A percentile compares a stretch with the other conserved stretches of the same genome.
Conservation (phyloP, 2,888 invertebrate species). For the Pardosa pseudoannulata region DNA sequence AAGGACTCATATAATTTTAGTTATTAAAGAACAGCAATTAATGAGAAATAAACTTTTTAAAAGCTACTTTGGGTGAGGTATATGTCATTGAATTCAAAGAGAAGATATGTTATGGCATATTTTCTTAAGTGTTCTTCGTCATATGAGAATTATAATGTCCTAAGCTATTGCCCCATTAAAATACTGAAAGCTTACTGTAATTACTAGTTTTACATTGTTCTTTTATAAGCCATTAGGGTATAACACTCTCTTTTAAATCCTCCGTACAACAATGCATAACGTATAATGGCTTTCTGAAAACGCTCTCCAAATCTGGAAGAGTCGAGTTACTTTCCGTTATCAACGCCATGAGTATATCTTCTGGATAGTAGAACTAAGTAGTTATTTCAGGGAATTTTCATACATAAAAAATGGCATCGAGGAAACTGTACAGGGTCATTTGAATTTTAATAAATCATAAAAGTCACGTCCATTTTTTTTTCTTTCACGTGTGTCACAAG, state of each 20-base stretch:
- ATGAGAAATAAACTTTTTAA: no score
- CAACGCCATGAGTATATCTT: neutral
- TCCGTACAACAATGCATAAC: neutral
- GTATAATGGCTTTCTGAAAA: neutral
- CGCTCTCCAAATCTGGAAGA: neutral
- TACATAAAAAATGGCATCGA: neutral
- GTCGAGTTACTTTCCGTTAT: neutral
- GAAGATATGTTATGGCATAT: no score
- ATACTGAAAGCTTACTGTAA: neutral
- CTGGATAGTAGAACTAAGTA: neutral
- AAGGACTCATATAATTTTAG: no score
- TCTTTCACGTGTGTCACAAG: neutral
- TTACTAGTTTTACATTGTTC: neutral
- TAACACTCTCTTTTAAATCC: neutral
- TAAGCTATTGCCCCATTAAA: no score
- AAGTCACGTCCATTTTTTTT: neutral
- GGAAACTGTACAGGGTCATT: neutral
- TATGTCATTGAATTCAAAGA: no score
- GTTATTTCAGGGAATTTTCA: neutral
- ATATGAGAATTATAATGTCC: no score
- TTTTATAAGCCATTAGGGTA: neutral
- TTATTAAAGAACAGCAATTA: no score
- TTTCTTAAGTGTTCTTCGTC: no score
- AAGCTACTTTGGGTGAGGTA: no score
- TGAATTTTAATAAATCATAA: slow-evolving; percentile 5